A percentile compares a stretch with the other conserved stretches of the same genome.
Evolutionary conservation across 92 coral and sea anemone genomes (phyloP).

Genomic region (Virgularia gustaviana): DNA sequence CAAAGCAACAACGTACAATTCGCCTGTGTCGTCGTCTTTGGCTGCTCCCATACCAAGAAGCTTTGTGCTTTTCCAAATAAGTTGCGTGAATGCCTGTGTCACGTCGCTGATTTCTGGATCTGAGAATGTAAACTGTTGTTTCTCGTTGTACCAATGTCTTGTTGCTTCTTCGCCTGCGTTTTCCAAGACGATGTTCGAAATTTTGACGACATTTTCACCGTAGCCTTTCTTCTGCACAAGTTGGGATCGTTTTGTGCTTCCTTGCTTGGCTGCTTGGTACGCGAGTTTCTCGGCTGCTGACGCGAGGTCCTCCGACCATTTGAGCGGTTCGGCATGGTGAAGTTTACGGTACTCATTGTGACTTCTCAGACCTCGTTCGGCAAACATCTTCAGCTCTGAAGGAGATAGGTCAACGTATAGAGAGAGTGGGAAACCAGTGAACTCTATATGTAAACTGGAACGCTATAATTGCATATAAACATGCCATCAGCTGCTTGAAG

Average conservation of each 20-base stretch:
- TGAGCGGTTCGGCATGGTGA: slow-evolving; percentile 70
- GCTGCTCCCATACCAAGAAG: slow-evolving; percentile 98
- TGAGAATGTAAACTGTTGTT: slow-evolving; percentile 75
- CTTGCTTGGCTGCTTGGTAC: slow-evolving; percentile 91
- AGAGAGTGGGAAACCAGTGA: too few species aligned
- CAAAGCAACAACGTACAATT: slow-evolving; percentile 89
- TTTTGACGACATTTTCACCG: slow-evolving; percentile 91
- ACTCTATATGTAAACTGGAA: too few species aligned
- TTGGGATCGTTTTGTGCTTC: slow-evolving; percentile 67
- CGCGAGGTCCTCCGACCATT: slow-evolving; percentile 93
- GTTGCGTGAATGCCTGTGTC: slow-evolving; percentile 87
- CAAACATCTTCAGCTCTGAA: slow-evolving; percentile 83
- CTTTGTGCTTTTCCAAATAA: slow-evolving; percentile 69
- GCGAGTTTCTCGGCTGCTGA: slow-evolving; percentile 92
- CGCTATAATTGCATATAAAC: too few species aligned
- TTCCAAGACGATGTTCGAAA: slow-evolving; percentile 70
- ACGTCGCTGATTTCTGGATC: slow-evolving; percentile 54
- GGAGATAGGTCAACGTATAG: too few species aligned
- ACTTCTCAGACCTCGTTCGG: slow-evolving; percentile 77
- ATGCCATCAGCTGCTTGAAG: too few species aligned
- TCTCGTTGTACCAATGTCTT: slow-evolving; percentile 82
- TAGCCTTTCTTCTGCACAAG: slow-evolving; percentile 56
- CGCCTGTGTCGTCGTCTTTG: slow-evolving; percentile 81
- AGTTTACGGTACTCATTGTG: slow-evolving; percentile 73
- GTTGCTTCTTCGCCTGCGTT: slow-evolving; percentile 91